A percentile compares a stretch with the other conserved stretches of the same genome.
phyloP scores from a whole-genome alignment of 1,140 invertebrate genomes.

The Tenebrio molitor region DNA sequence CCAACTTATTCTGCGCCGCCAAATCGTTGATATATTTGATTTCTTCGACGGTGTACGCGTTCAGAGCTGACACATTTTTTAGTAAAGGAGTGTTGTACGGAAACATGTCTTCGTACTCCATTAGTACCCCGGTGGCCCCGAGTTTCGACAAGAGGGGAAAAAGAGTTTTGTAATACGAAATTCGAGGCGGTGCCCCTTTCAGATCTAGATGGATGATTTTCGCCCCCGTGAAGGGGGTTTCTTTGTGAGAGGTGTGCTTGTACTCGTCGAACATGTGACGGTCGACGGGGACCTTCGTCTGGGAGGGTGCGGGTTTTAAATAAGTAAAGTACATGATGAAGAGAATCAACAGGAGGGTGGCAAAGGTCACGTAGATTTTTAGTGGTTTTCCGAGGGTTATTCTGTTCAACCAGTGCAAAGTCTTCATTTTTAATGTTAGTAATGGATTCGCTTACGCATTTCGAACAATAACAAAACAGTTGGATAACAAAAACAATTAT shows the following conservation, averaged over 20 bases:
- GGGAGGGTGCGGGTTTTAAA: background rate
- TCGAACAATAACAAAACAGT: background rate
- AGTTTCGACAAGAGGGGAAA: slow-evolving; percentile 81
- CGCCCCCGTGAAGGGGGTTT: slow-evolving; percentile 45
- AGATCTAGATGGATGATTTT: slow-evolving; percentile 86
- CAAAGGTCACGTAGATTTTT: background rate
- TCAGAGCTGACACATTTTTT: slow-evolving; percentile 76
- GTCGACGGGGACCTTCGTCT: background rate
- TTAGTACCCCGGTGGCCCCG: slow-evolving; percentile 81
- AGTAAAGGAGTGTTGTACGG: slow-evolving; percentile 83
- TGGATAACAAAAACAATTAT: background rate
- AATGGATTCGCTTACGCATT: background rate
- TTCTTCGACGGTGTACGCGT: slow-evolving; percentile 83
- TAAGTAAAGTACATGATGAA: slow-evolving; percentile 15
- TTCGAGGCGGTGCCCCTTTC: slow-evolving; percentile 89
- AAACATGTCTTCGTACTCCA: slow-evolving; percentile 99
- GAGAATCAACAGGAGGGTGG: background rate
- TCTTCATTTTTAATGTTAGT: slow-evolving; percentile 25
- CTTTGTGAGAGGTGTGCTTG: background rate
- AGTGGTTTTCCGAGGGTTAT: slow-evolving; percentile 9
- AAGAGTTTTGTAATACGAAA: slow-evolving; percentile 78
- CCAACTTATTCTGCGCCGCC: slow-evolving; percentile 77
- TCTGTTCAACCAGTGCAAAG: background rate
- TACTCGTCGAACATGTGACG: slow-evolving; percentile 10
- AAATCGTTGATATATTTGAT: slow-evolving; percentile 75